Evolutionary conservation across 2,888 invertebrate genomes (phyloP).

Genomic region (Perdita meconis): DNA sequence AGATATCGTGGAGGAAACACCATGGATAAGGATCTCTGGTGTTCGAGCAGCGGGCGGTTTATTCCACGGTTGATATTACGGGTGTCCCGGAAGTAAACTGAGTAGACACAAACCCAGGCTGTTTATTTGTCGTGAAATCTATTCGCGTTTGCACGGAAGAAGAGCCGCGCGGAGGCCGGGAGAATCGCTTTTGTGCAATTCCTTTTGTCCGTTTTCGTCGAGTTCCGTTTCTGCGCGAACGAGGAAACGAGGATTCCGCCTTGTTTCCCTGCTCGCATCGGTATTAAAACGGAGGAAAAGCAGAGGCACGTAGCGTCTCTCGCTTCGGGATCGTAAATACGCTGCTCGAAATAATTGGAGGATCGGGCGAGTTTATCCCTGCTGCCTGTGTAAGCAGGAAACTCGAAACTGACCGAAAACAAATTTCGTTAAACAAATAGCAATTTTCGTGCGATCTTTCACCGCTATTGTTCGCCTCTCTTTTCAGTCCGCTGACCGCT

Average conservation of each 20-base stretch:
- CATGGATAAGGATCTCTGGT: constrained; percentile 33
- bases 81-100: constrained; percentile 34
- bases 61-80: constrained; percentile 27
- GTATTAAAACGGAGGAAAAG: constrained; percentile 2
- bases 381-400: no score
- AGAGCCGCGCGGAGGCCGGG: background rate
- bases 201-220: constrained; percentile 11
- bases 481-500: no score
- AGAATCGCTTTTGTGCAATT: constrained; percentile 5
- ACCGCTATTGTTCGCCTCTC: no score
- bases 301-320: background rate
- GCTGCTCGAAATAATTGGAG: constrained; percentile 2
- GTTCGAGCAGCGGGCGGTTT: constrained; percentile 11
- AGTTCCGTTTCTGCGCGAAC: constrained; percentile 11
- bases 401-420: no score
- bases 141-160: constrained; percentile 26
- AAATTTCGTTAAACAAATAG: no score
- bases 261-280: constrained; percentile 6
- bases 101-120: background rate
- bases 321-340: background rate
- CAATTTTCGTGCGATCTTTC: no score
- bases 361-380: background rate
- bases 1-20: background rate
- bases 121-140: constrained; percentile 44
- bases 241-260: constrained; percentile 26